phyloP scores from a whole-genome alignment of 1,140 invertebrate genomes.

The Diachasmimorpha longicaudata region DNA sequence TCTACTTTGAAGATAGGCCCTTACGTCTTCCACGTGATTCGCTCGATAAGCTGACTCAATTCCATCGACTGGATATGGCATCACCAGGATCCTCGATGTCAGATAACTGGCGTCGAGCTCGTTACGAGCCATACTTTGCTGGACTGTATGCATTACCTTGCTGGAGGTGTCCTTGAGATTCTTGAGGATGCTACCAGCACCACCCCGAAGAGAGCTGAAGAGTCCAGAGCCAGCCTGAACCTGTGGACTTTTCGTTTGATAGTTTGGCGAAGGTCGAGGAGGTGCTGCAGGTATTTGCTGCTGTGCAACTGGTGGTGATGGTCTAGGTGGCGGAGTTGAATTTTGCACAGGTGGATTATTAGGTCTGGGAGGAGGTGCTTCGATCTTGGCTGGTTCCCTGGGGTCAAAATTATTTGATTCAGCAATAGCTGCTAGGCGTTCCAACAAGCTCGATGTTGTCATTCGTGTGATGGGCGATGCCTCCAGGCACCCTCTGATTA shows the following conservation, averaged over 20 bases:
- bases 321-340: constrained; percentile 42
- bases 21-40: constrained; percentile 92
- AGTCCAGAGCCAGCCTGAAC: constrained; percentile 65
- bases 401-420: constrained; percentile 82
- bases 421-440: constrained; percentile 85
- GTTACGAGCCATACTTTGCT: constrained; percentile 86
- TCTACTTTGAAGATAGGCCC: constrained; percentile 74
- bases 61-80: constrained; percentile 93
- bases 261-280: constrained; percentile 42
- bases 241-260: constrained; percentile 39
- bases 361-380: constrained; percentile 55
- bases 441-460: constrained; percentile 78
- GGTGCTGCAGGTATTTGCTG: constrained; percentile 39
- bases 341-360: constrained; percentile 45
- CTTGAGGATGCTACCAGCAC: constrained; percentile 86
- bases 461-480: constrained; percentile 82
- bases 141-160: constrained; percentile 96
- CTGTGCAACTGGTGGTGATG: constrained; percentile 30
- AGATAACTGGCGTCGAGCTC: constrained; percentile 92
- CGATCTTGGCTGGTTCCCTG: constrained; percentile 75
- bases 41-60: constrained; percentile 92
- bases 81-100: constrained; percentile 86
- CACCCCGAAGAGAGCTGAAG: constrained; percentile 83
- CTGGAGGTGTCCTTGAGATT: constrained; percentile 95
- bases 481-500: constrained; percentile 88